These are phyloP conservation scores for Murina feae DNA, from an alignment of 2,113 vertebrate species.

Conservation along the genomic window DNA sequence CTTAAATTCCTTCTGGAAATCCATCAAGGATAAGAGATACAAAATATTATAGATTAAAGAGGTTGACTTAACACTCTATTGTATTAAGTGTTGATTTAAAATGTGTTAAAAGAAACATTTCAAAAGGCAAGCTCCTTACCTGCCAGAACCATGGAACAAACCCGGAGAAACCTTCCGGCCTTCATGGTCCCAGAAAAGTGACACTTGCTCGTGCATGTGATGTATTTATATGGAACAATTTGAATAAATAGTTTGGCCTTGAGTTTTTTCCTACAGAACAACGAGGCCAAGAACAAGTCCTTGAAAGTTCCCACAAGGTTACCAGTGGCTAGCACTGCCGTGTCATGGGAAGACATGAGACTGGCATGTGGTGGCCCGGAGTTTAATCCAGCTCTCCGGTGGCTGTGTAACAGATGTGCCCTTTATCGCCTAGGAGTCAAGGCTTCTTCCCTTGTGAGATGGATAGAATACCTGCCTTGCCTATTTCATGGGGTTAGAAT, in stretches of 20 bases:
- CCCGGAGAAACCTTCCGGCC: neutral
- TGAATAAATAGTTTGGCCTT: neutral
- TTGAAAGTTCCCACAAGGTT: neutral
- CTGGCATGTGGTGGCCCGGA: neutral
- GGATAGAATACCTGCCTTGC: neutral
- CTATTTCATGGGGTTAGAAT: neutral
- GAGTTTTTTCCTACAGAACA: neutral
- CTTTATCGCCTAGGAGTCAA: neutral
- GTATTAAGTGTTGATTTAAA: neutral
- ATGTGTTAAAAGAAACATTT: neutral
- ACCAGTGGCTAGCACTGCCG: neutral
- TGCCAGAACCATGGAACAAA: neutral
- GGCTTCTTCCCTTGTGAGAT: neutral
- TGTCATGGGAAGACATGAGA: neutral
- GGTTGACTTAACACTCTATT: neutral
- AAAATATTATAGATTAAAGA: neutral
- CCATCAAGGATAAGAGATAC: neutral
- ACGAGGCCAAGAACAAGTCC: neutral
- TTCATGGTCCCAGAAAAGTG: neutral
- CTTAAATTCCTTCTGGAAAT: neutral
- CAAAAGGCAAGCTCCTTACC: neutral
- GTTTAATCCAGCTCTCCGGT: neutral
- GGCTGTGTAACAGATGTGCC: neutral
- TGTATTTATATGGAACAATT: neutral
- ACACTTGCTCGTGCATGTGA: neutral